Evolutionary conservation across 1,140 invertebrate species (phyloP).

Genomic region (Whitmania pigra): DNA sequence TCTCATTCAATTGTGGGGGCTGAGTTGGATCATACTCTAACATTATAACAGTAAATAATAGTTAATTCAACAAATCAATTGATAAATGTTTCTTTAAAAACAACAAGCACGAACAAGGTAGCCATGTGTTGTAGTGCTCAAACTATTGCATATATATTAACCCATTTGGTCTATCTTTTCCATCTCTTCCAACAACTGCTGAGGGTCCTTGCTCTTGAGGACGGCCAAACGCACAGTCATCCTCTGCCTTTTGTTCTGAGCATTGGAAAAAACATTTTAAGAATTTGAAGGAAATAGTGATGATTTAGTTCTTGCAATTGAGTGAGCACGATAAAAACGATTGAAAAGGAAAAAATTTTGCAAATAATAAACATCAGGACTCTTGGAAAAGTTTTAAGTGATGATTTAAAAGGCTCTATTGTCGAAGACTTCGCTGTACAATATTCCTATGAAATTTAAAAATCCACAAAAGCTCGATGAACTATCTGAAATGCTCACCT

Average conservation of each 20-base stretch:
- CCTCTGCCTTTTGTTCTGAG: constrained; percentile 77
- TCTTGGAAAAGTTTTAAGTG: too few species aligned
- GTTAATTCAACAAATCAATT: background rate
- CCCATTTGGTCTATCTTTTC: constrained; percentile 97
- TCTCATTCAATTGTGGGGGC: constrained; percentile 84
- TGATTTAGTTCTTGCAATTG: too few species aligned
- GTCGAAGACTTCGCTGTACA: too few species aligned
- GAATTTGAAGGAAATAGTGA: background rate
- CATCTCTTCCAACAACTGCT: constrained; percentile 82
- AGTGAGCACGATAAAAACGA: too few species aligned
- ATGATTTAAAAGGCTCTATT: too few species aligned
- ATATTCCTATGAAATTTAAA: background rate
- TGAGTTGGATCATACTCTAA: constrained; percentile 87
- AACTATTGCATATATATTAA: constrained; percentile 35
- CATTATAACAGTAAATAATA: background rate
- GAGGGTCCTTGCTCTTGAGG: constrained; percentile 93
- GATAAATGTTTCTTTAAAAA: background rate
- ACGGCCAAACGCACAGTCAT: constrained; percentile 88
- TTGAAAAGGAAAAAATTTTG: too few species aligned
- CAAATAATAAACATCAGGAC: too few species aligned
- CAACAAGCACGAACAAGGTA: background rate
- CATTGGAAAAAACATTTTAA: constrained; percentile 5
- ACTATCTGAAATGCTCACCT: constrained; percentile 42
- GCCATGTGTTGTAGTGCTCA: background rate
- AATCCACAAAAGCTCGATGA: background rate